Base-by-base conservation (phyloP, 64 coral and sea anemone genomes). In the Cladopsammia gracilis region DNA sequence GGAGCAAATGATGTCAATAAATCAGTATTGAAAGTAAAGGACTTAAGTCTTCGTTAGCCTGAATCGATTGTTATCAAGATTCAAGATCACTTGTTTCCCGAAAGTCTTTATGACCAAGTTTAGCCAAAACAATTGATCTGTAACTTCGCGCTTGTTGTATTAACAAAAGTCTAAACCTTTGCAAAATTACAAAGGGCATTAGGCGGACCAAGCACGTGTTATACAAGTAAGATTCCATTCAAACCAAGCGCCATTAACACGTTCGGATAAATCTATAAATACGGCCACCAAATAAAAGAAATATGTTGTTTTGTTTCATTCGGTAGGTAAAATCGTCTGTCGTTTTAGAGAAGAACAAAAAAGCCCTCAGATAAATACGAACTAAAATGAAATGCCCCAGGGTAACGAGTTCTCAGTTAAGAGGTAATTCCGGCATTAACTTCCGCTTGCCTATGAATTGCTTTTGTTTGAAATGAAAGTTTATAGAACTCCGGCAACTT, bases 251-350 rank as follows among this genome's bases (percentile, higher is more conserved):
- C 74, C 6, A 76, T 76, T 74, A 24, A 76, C 47, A 25, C 74
- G 15, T 54, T 20, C 48, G n/a, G 2, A 16, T 76, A 48, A 76
- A 76, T 53, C 6, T 52, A 76, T 76, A 53, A 54, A 24, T 76
- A 52, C 48, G 19, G n/a, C 48, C 74, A 76, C 74, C 74, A 76
- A 53, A 73, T 48, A 50, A 53, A 52, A 18, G 48, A 76, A 53
- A 64, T 8, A 13, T 64, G 14, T 20, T 5, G 19, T 64, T 64
- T 64, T 64, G 61, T 64, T 64, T 19, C 19, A 18, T 64, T 64
- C 61, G 14, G 61, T 19, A 13, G 53, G 2, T 6, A 75, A 75
- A 75, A 46, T 48, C 47, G 18, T n/a, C n/a, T 53, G 48, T 22
- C 43, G 4, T 76, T 76, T 76, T 53, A 18, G n/a, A 53, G 48